Evolutionary conservation across 2,888 invertebrate species (phyloP), one percentile per base, ranked within the genome.

Genomic region (Thumatha senex): DNA sequence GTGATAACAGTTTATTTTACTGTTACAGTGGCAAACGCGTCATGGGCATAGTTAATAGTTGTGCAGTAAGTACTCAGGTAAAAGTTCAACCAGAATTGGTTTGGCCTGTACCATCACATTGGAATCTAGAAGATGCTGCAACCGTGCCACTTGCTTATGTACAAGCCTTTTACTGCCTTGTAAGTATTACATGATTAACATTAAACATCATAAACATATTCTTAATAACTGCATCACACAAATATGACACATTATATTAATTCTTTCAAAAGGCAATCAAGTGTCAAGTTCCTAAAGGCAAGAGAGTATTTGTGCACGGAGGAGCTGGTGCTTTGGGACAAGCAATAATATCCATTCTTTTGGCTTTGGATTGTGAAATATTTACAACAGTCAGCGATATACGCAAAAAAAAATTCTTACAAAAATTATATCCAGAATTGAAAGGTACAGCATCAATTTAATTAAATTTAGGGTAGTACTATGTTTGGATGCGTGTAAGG

Each of bases 61-160:
- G 93, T 30, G 92, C 94, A 7, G 76, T 94, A 15, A 91, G 94
- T 2, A 92, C 92, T 5, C 74, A 87, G 34, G 90, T 95, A 8
- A 82, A 80, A 39, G 92, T 91, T 7, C 87, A 92, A 56, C 78
- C 81, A 0, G 75, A 88, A 39, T 76, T 93, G 50, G 61, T 84
- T 34, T 96, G 96, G 96, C 90, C 93, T 7, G 90, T 96, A 8
- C 96, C 96, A 0, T 87, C 92, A 0, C 75, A 89, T 34, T 96
- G 96, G 96, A 92, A 89, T 2, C 74, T 96, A 24, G 93, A 94
- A 68, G 95, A 96, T 56, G 96, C 95, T 2, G 95, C 95, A 9
- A 95, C 96, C 0, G 93, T 96, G 0, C 96, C 96, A 0, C 93
- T 96, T 36, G 95, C 96, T 0, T 96, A 96, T 67, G 85, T 86